Evolutionary conservation across 2,888 invertebrate genomes (phyloP), one percentile per base, ranked within the genome.

Genomic region (Limnephilus rhombicus): DNA sequence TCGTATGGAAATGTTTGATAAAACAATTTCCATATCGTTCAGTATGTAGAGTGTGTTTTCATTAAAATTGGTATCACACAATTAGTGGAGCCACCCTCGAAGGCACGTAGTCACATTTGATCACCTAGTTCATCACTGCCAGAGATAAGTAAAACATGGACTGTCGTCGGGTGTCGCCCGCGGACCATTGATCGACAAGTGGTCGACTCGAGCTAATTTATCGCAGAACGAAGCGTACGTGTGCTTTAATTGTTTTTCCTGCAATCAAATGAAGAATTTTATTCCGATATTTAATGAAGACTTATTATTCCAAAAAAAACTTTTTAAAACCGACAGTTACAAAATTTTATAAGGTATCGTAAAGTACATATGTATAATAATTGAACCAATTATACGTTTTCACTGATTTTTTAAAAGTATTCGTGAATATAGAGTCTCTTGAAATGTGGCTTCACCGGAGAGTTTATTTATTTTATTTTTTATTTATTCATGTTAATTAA

Each of bases 121-220:
- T 29, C 87, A 53, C 49, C 87, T 87, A 87, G 53, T 87, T 87
- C 45, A 87, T 87, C 87, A 87, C 29, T 53, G 85, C n/a, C 41
- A 85, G 41, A 85, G 85, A n/a, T 85, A 37, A 37, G 11, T 85
- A 31, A n/a, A 13, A 29, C 82, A 31, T 82, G 31, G 18, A 13
- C 82, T 34, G 34, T 29, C 34, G 68, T n/a, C 68, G 68, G 68
- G n/a, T 68, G 68, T n/a, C 24, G 24, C 68, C 68, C 24, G 68
- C 68, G 68, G 24, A 68, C 24, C 68, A 11, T n/a, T 68, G 68
- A 24, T n/a, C 68, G 68, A 68, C 24, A n/a, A 68, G 68, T 68
- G 24, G n/a, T 24, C 24, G 68, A 68, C 24, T n/a, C 68, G 18
- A 5, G 2, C 24, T 68, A 68, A 68, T 68, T 68, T 68, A 68